Conservation (phyloP, 2,113 vertebrate genomes). For the Acinonyx jubatus region DNA sequence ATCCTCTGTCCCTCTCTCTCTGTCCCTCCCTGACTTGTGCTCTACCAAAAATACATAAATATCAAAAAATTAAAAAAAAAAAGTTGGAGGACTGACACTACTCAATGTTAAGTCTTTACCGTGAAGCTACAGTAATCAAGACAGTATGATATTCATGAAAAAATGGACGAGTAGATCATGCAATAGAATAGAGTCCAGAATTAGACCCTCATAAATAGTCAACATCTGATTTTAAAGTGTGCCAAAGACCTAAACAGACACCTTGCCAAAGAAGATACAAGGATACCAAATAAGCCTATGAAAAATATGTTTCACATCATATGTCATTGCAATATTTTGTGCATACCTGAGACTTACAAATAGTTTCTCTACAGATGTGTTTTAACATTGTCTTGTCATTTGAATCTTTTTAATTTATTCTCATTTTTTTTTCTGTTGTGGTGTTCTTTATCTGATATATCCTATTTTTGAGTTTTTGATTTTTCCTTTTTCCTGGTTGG, state of each 20-base stretch:
- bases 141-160: neutral
- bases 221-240: too few relatives aligned
- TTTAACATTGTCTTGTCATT: neutral
- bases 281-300: neutral
- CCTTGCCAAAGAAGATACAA: too few relatives aligned
- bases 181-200: neutral
- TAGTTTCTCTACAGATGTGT: neutral
- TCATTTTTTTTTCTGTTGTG: neutral
- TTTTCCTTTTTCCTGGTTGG: neutral
- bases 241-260: too few relatives aligned
- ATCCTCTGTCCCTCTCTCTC: too few relatives aligned
- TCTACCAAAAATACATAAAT: too few relatives aligned
- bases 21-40: too few relatives aligned
- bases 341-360: neutral
- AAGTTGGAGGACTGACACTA: neutral
- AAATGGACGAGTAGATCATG: neutral
- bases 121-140: neutral
- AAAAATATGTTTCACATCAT: neutral
- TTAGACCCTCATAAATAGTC: neutral
- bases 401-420: too few relatives aligned
- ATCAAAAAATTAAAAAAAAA: too few relatives aligned
- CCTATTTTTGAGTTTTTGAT: neutral
- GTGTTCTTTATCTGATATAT: neutral
- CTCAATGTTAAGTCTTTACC: neutral
- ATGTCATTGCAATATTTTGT: neutral